Conservation (phyloP, 2,888 invertebrate genomes). For the Acrobasis consociella region DNA sequence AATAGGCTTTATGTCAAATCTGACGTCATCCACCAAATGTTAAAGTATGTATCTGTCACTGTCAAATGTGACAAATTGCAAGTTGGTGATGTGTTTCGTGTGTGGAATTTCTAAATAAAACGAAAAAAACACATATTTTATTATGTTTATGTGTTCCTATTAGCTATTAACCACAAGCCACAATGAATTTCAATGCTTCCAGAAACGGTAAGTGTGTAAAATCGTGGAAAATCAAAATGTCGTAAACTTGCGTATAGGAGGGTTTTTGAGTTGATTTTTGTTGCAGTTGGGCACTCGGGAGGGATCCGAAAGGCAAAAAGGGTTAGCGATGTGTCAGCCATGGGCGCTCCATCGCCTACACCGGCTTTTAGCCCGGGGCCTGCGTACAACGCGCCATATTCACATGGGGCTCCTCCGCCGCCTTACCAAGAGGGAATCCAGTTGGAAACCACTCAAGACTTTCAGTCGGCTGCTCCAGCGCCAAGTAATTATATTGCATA, state of each 20-base stretch:
- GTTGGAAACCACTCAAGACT: conserved; percentile 61
- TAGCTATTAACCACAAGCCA: conserved; percentile 39
- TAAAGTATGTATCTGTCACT: background rate
- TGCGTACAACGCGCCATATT: conserved; percentile 51
- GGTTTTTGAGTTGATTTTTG: conserved; percentile 28
- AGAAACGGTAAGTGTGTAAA: conserved; percentile 63
- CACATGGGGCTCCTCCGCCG: conserved; percentile 57
- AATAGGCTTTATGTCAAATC: too few species aligned
- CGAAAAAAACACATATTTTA: conserved; percentile 47
- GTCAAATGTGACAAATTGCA: conserved; percentile 34
- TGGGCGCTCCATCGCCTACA: conserved; percentile 82
- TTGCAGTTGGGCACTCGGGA: conserved; percentile 62
- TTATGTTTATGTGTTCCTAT: conserved; percentile 50
- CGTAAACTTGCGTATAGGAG: background rate
- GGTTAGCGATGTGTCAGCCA: conserved; percentile 86
- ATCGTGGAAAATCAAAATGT: background rate
- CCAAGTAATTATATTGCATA: conserved; percentile 44
- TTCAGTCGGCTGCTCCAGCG: conserved; percentile 43
- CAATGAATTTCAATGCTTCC: conserved; percentile 78
- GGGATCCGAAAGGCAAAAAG: conserved; percentile 84
- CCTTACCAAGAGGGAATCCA: conserved; percentile 70
- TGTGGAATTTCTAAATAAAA: conserved; percentile 48
- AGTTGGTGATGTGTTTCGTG: conserved; percentile 73
- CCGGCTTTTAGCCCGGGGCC: conserved; percentile 55
- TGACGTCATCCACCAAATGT: too few species aligned